Evolutionary conservation across 2,888 invertebrate genomes (phyloP), one percentile per base, ranked within the genome.

Genomic region (Macrophya annulata): DNA sequence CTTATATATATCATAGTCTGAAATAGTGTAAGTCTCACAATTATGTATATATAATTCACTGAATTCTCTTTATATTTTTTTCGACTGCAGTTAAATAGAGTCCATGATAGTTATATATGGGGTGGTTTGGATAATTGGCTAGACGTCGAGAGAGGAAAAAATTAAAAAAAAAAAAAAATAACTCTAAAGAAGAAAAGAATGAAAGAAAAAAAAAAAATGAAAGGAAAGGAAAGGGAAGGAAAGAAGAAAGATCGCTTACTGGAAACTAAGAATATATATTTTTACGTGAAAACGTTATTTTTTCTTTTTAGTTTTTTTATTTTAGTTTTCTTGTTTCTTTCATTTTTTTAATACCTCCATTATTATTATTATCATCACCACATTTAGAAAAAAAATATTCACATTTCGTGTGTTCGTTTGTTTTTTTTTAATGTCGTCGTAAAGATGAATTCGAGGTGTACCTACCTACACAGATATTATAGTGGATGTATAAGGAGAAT

Each of bases 31-130:
- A 55, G 55, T 79, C 55, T 55, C 10, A 79, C 59, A 79, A 79
- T 79, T 79, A 79, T 45, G 4, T 79, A n/a, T 59, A 15, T 79
- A n/a, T 59, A 15, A 37, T 59, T 79, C 79, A 79, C 21, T 48
- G 59, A 37, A n/a, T 31, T 55, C 79, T 55, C 31, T 79, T 48
- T 79, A 25, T 51, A 79, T 10, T n/a, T 74, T 25, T 55, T 59
- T 55, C 45, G 45, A 55, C 48, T 25, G 37, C 55, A 40, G 10
- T 79, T 31, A 48, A 79, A 79, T 48, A 59, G 37, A 21, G 15
- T 25, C 55, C 45, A 15, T 31, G 31, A 31, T 15, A 25, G 25
- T 17, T 48, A 10, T 6, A 4, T 5, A 12, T 17, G 15, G 48
- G 21, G 17, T 77, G 25, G 31, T 45, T 25, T 21, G 45, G 17